Conservation (phyloP, 53 echinoderm and acorn worm species). For the Astropecten irregularis region DNA sequence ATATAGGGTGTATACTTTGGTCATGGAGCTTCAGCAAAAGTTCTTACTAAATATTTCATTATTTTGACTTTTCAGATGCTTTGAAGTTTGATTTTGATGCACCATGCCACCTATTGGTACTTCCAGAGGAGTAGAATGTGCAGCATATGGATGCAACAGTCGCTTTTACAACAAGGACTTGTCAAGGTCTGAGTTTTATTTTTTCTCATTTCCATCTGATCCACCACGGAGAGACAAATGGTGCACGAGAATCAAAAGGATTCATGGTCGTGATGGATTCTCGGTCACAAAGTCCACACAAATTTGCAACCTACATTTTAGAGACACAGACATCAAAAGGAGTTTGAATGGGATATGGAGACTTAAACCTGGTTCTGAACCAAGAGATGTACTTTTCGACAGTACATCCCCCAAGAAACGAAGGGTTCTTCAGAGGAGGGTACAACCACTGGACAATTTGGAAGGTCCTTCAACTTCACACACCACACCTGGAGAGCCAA, state of each 20-base stretch:
- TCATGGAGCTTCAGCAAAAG: too few species aligned
- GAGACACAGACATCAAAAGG: not conserved
- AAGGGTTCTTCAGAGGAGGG: not conserved
- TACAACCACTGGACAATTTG: too few species aligned
- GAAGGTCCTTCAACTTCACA: not conserved
- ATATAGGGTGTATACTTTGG: too few species aligned
- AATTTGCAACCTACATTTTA: slow-evolving; percentile 3
- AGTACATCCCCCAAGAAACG: not conserved
- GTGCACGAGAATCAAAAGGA: slow-evolving; percentile 3
- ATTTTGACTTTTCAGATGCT: too few species aligned
- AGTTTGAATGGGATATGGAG: slow-evolving; percentile 8
- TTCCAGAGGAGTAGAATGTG: slow-evolving; percentile 38
- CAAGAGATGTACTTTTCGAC: slow-evolving; percentile 2
- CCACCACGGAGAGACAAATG: not conserved
- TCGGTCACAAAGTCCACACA: not conserved
- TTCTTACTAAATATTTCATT: too few species aligned
- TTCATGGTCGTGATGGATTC: slow-evolving; percentile 22
- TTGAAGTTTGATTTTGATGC: too few species aligned
- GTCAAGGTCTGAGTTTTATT: not conserved
- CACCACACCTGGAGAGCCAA: not conserved
- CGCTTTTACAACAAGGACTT: slow-evolving; percentile 22
- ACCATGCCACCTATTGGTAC: slow-evolving; percentile 8
- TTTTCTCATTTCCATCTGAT: slow-evolving; percentile 3
- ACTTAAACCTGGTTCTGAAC: slow-evolving; percentile 29
- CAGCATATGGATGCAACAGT: slow-evolving; percentile 18